Percentiles rank a stretch among this genome's conserved stretches.
phyloP scores from a whole-genome alignment of 1,140 invertebrate species.

The Sarcophaga bullata region DNA sequence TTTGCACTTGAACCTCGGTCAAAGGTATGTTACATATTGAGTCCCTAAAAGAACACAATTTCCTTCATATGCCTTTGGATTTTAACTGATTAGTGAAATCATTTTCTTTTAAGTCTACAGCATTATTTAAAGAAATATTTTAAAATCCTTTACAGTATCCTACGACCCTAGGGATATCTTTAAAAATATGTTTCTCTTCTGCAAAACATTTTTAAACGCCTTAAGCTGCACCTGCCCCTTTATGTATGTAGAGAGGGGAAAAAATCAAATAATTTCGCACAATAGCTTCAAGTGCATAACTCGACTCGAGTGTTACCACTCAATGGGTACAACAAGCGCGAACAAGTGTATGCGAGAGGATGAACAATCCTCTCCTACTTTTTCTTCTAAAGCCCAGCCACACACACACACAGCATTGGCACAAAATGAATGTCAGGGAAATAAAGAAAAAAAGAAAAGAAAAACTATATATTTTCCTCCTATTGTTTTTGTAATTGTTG shows the following conservation, averaged over 20 bases:
- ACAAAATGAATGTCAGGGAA: not conserved
- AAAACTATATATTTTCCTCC: not conserved
- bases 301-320: not conserved
- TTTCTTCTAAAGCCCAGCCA: not conserved
- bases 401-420: too few species aligned
- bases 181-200: not conserved
- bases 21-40: too few species aligned
- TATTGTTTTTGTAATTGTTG: not conserved
- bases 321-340: constrained; percentile 16
- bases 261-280: constrained; percentile 9
- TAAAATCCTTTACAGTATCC: too few species aligned
- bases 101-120: too few species aligned
- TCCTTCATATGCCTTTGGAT: too few species aligned
- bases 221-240: not conserved
- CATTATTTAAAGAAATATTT: too few species aligned
- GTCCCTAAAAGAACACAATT: too few species aligned
- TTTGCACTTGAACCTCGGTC: too few species aligned
- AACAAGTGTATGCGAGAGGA: not conserved
- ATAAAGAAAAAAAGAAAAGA: not conserved
- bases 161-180: too few species aligned
- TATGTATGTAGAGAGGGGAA: not conserved
- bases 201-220: too few species aligned
- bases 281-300: not conserved
- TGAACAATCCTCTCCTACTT: not conserved
- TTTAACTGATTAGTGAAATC: too few species aligned